Percentiles rank a stretch among this genome's conserved stretches.
Evolutionary conservation across 2,888 invertebrate species (phyloP).

Genomic region (Colostygia pectinataria): DNA sequence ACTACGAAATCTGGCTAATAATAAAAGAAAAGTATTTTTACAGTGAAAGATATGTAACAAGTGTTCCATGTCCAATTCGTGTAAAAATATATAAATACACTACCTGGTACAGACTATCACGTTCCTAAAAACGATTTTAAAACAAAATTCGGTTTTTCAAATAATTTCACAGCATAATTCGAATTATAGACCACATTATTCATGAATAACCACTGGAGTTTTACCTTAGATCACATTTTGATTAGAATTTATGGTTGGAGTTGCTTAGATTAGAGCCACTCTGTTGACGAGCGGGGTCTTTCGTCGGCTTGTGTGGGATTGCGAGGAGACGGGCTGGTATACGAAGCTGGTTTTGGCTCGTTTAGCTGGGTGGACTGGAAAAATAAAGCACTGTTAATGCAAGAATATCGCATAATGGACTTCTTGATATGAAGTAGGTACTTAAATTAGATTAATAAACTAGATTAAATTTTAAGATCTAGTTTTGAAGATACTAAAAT

Average conservation of each 20-base stretch:
- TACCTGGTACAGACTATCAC: conserved; percentile 63
- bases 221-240: conserved; percentile 53
- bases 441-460: too few species aligned
- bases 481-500: too few species aligned
- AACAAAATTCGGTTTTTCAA: conserved; percentile 37
- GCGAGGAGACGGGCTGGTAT: conserved; percentile 70
- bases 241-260: conserved; percentile 37
- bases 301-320: conserved; percentile 80
- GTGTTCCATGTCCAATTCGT: conserved; percentile 62
- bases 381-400: not conserved
- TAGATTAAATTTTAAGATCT: too few species aligned
- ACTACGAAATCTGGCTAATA: conserved; percentile 24
- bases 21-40: conserved; percentile 50
- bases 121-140: conserved; percentile 30
- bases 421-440: too few species aligned
- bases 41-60: conserved; percentile 79
- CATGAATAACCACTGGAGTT: conserved; percentile 49
- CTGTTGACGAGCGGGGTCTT: conserved; percentile 85
- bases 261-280: conserved; percentile 65
- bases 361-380: conserved; percentile 73
- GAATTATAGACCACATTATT: conserved; percentile 42
- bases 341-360: conserved; percentile 73
- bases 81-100: conserved; percentile 60
- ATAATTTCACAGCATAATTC: conserved; percentile 49
- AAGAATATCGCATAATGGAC: too few species aligned